Percentiles rank a stretch among this genome's conserved stretches.
These are phyloP conservation scores for Cylloceria caligata DNA, from an alignment of 2,888 invertebrate genomes.

Conservation along the genomic window DNA sequence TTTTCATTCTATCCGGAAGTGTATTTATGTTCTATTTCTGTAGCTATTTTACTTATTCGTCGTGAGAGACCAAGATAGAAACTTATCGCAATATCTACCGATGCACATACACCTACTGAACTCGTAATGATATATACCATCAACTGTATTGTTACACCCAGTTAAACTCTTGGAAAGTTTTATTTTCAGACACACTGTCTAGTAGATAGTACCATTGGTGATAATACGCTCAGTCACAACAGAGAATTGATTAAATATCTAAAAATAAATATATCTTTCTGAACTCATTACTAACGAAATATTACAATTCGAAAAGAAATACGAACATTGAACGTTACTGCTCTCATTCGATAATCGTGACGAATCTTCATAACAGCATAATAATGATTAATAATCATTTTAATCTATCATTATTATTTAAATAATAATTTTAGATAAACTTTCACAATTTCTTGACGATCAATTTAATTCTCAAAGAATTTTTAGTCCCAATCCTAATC, in stretches of 20 bases:
- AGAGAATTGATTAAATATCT: neutral
- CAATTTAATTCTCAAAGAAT: no score
- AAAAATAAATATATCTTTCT: neutral
- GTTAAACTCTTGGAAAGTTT: slow-evolving; percentile 19
- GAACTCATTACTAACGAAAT: neutral
- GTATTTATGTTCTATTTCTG: slow-evolving; percentile 58
- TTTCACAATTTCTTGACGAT: no score
- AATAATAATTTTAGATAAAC: no score
- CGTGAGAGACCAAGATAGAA: slow-evolving; percentile 20
- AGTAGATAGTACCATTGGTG: slow-evolving; percentile 5
- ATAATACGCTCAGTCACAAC: neutral
- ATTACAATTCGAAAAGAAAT: neutral
- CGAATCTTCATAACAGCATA: no score
- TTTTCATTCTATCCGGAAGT: slow-evolving; percentile 56
- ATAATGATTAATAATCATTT: neutral
- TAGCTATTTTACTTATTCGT: slow-evolving; percentile 33
- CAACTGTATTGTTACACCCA: slow-evolving; percentile 22
- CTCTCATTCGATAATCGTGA: neutral
- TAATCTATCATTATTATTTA: no score
- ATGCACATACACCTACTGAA: slow-evolving; percentile 20
- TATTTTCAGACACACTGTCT: slow-evolving; percentile 8
- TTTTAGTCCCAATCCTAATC: no score
- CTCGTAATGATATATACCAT: slow-evolving; percentile 29
- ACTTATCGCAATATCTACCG: slow-evolving; percentile 10
- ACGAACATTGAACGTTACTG: neutral